phyloP scores from a whole-genome alignment of 2,113 vertebrate species.

The Atherinomorus stipes region DNA sequence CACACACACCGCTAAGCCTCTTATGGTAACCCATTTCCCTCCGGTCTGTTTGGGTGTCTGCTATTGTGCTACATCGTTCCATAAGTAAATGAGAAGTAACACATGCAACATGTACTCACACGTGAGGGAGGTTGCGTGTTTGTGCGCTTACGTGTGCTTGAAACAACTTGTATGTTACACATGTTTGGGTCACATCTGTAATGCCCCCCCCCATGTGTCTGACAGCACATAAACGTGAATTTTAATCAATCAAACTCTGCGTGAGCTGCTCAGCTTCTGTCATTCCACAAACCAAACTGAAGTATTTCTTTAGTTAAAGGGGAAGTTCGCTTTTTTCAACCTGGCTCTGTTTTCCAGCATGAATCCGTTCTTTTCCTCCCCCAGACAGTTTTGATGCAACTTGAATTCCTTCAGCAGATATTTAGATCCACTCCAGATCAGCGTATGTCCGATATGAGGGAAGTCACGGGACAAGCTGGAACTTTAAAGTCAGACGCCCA shows the following conservation, averaged over 20 bases:
- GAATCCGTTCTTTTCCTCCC: too few species aligned
- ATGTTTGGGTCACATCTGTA: not conserved
- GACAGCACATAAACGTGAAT: not conserved
- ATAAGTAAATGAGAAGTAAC: conserved; percentile 39
- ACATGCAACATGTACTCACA: conserved; percentile 1
- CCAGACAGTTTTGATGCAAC: too few species aligned
- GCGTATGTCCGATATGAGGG: too few species aligned
- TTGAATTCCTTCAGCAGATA: too few species aligned
- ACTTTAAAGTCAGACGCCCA: too few species aligned
- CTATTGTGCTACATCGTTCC: conserved; percentile 24
- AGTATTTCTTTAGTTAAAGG: too few species aligned
- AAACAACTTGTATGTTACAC: not conserved
- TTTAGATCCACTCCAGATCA: too few species aligned
- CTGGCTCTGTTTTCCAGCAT: too few species aligned
- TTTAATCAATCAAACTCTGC: not conserved
- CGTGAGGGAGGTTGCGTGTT: not conserved
- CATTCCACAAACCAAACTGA: too few species aligned
- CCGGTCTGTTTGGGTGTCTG: conserved; percentile 64
- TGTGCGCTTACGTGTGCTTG: not conserved
- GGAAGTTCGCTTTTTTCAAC: too few species aligned
- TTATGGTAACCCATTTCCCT: conserved; percentile 70
- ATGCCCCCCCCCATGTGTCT: not conserved
- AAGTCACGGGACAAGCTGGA: too few species aligned
- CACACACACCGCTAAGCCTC: conserved; percentile 72
- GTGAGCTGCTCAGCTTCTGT: not conserved